Conservation (phyloP, 2,888 invertebrate genomes). For the Apamea sordens region DNA sequence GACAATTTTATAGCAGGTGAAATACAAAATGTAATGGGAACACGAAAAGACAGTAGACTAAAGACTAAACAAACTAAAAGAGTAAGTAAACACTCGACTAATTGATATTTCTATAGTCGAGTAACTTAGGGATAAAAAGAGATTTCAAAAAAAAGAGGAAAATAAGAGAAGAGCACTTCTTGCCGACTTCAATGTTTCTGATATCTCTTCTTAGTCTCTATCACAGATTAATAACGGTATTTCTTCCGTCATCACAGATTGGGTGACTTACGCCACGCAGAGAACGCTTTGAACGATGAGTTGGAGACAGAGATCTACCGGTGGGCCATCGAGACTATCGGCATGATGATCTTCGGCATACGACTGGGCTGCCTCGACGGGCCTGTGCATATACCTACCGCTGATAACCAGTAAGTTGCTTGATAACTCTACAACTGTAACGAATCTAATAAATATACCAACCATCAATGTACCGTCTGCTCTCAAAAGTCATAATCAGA, state of each 20-base stretch:
- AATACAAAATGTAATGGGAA: too few species aligned
- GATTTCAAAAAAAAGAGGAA: not conserved
- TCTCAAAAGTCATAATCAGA: not conserved
- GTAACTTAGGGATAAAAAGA: not conserved
- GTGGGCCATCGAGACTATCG: conserved; percentile 86
- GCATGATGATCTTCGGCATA: conserved; percentile 83
- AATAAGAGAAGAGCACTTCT: not conserved
- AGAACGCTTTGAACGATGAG: conserved; percentile 85
- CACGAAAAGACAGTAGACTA: too few species aligned
- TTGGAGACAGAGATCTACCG: conserved; percentile 84
- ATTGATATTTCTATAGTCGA: too few species aligned
- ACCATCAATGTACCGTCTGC: too few species aligned
- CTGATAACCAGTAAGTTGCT: conserved; percentile 77
- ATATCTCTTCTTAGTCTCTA: not conserved
- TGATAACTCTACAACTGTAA: too few species aligned
- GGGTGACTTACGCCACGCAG: conserved; percentile 80
- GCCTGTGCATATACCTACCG: conserved; percentile 77
- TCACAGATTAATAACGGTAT: not conserved
- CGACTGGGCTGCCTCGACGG: conserved; percentile 86
- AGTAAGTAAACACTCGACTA: too few species aligned
- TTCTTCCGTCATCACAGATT: conserved; percentile 69
- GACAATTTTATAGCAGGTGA: too few species aligned
- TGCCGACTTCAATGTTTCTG: not conserved
- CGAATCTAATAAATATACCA: too few species aligned
- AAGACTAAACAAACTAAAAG: too few species aligned